phyloP scores from a whole-genome alignment of 2,888 invertebrate genomes.

The Willowsia nigromaculata region DNA sequence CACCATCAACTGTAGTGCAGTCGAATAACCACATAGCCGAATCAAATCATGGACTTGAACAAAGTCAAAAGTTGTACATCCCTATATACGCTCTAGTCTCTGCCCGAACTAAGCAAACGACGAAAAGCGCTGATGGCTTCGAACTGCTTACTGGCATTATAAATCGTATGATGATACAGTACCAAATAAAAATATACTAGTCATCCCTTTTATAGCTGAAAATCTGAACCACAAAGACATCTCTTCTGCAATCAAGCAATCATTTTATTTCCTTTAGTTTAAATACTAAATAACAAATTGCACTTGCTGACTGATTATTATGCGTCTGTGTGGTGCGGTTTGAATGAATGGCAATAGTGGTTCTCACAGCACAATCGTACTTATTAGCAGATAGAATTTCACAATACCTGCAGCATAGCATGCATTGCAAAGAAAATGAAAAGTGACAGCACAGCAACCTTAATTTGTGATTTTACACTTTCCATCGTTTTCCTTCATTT shows the following conservation, averaged over 20 bases:
- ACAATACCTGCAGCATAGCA: not conserved
- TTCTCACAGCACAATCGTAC: not conserved
- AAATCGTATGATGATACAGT: not conserved
- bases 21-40: conserved; percentile 26
- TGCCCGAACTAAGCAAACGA: not conserved
- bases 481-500: conserved; percentile 44
- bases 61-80: conserved; percentile 11
- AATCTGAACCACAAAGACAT: conserved; percentile 45
- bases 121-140: not conserved
- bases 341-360: not conserved
- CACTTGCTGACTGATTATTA: not conserved
- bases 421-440: conserved; percentile 43
- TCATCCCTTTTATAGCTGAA: not conserved
- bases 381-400: not conserved
- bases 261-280: conserved; percentile 4
- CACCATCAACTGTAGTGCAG: not conserved
- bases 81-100: not conserved
- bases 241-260: conserved; percentile 18
- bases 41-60: conserved; percentile 34
- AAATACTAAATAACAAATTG: not conserved
- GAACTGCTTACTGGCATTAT: not conserved
- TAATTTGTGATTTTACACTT: conserved; percentile 66
- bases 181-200: not conserved
- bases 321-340: not conserved
- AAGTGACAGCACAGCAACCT: conserved; percentile 60